Percentiles rank a stretch among this genome's conserved stretches.
Evolutionary conservation across 2,888 invertebrate genomes (phyloP).

Genomic region (Bellardia pandia): DNA sequence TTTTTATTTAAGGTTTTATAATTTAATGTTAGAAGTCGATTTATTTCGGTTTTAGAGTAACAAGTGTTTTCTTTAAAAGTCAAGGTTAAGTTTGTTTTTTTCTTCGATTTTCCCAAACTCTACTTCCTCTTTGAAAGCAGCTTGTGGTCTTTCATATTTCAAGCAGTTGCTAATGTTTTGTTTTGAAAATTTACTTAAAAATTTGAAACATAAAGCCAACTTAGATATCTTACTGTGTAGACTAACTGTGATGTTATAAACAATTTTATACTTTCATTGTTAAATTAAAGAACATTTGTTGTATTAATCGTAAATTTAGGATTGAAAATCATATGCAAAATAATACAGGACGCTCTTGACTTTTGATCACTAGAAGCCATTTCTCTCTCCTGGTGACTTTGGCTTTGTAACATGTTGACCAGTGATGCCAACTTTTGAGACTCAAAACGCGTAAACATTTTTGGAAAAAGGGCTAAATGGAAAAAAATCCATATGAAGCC

Average conservation of each 20-base stretch:
- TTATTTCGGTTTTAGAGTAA: slow-evolving; percentile 31
- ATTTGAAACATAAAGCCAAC: not conserved
- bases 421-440: too few relatives aligned
- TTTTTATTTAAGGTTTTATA: slow-evolving; percentile 10
- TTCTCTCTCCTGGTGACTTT: too few relatives aligned
- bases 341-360: too few relatives aligned
- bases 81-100: slow-evolving; percentile 12
- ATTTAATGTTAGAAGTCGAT: not conserved
- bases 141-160: slow-evolving; percentile 26
- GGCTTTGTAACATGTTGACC: too few relatives aligned
- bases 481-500: too few relatives aligned
- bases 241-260: not conserved
- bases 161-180: slow-evolving; percentile 51
- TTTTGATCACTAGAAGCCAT: too few relatives aligned
- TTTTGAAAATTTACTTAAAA: slow-evolving; percentile 17
- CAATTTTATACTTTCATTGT: not conserved
- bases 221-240: not conserved
- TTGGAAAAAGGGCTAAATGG: too few relatives aligned
- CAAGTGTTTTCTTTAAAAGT: slow-evolving; percentile 50
- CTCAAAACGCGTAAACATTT: too few relatives aligned
- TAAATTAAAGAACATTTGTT: not conserved
- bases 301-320: too few relatives aligned
- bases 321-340: not conserved
- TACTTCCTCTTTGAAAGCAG: slow-evolving; percentile 48
- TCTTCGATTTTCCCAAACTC: slow-evolving; percentile 4